Conservation (phyloP, 2,888 invertebrate genomes). For the Myopa testacea region DNA sequence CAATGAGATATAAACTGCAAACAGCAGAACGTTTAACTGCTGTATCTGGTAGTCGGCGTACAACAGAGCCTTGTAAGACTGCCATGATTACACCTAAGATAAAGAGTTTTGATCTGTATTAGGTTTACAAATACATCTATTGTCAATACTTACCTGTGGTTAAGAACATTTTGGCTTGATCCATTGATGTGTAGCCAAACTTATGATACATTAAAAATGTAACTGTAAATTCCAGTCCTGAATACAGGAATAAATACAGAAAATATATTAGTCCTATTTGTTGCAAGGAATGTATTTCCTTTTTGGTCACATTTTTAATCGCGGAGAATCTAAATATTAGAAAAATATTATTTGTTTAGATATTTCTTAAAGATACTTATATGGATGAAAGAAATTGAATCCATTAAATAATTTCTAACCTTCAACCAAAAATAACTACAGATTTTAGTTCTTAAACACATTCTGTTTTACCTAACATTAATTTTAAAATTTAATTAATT, state of each 20-base stretch:
- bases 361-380: too few species aligned
- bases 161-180: slow-evolving; percentile 98
- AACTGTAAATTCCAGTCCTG: slow-evolving; percentile 96
- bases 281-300: slow-evolving; percentile 76
- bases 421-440: too few species aligned
- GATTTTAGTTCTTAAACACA: too few species aligned
- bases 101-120: not conserved
- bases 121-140: slow-evolving; percentile 12
- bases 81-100: slow-evolving; percentile 85
- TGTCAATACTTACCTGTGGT: slow-evolving; percentile 76
- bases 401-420: too few species aligned
- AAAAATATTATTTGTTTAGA: slow-evolving; percentile 51
- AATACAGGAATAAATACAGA: slow-evolving; percentile 92
- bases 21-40: slow-evolving; percentile 79
- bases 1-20: slow-evolving; percentile 83
- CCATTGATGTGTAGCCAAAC: slow-evolving; percentile 91
- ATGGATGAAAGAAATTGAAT: too few species aligned
- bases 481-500: too few species aligned
- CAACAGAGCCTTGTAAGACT: slow-evolving; percentile 87
- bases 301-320: slow-evolving; percentile 73
- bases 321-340: slow-evolving; percentile 75
- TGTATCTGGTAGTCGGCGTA: slow-evolving; percentile 80
- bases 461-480: too few species aligned
- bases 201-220: slow-evolving; percentile 95
- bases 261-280: slow-evolving; percentile 85